These are phyloP conservation scores for Engraulis encrasicolus DNA, from an alignment of 2,113 vertebrate species.

Conservation along the genomic window DNA sequence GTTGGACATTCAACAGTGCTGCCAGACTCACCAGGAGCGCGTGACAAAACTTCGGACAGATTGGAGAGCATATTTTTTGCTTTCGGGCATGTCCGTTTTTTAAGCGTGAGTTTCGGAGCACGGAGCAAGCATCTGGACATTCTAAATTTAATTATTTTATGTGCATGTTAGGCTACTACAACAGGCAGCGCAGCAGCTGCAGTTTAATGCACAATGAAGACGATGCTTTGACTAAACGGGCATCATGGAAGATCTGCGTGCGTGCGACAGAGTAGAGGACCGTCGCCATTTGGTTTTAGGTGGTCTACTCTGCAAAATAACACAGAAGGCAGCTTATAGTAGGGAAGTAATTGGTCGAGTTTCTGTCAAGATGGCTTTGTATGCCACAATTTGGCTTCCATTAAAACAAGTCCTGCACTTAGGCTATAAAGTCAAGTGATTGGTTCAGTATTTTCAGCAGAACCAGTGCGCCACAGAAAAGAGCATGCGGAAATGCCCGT, in stretches of 20 bases:
- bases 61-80: conserved; percentile 5
- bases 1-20: conserved; percentile 11
- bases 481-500: too few relatives aligned
- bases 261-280: not conserved
- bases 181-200: not conserved
- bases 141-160: not conserved
- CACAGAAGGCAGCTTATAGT: too few relatives aligned
- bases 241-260: not conserved
- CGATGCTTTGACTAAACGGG: not conserved
- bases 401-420: too few relatives aligned
- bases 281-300: too few relatives aligned
- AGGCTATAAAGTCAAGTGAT: too few relatives aligned
- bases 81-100: not conserved
- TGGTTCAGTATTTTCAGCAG: too few relatives aligned
- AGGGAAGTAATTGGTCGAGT: too few relatives aligned
- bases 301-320: too few relatives aligned
- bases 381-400: too few relatives aligned
- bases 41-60: conserved; percentile 8
- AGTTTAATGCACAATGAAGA: not conserved
- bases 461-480: too few relatives aligned
- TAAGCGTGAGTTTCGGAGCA: not conserved
- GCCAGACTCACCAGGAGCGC: not conserved
- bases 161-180: not conserved
- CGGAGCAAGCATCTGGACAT: not conserved
- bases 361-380: too few relatives aligned